A percentile compares a stretch with the other conserved stretches of the same genome.
Evolutionary conservation across 2,113 vertebrate species (phyloP).

Genomic region (Okapia johnstoni): DNA sequence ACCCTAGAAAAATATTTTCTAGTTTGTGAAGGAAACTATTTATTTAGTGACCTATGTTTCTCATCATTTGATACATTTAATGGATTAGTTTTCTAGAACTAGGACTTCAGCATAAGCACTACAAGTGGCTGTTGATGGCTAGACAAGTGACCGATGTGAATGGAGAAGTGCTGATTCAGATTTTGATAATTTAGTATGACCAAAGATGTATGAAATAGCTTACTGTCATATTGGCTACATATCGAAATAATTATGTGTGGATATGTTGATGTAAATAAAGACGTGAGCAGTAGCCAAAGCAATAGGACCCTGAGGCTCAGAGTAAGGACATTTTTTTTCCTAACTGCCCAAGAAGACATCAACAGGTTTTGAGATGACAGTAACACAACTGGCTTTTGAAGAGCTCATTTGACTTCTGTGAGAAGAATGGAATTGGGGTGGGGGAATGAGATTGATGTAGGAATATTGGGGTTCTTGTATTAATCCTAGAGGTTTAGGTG

Average conservation of each 20-base stretch:
- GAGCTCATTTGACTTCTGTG: not conserved
- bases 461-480: not conserved
- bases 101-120: rapidly evolving
- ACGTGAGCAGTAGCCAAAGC: not conserved
- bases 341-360: not conserved
- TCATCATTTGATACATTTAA: not conserved
- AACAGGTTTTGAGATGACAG: not conserved
- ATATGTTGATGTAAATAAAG: not conserved
- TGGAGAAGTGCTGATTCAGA: not conserved
- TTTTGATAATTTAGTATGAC: not conserved
- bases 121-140: rapidly evolving
- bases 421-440: not conserved
- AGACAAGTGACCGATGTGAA: rapidly evolving
- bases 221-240: not conserved
- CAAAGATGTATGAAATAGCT: not conserved
- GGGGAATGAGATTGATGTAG: not conserved
- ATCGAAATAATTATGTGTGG: not conserved
- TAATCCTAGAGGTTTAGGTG: not conserved
- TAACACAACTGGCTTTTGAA: not conserved
- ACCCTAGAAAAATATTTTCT: not conserved
- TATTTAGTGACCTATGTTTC: not conserved
- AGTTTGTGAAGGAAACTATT: not conserved
- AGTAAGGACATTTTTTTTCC: not conserved
- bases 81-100: not conserved
- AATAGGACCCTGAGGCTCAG: not conserved